Evolutionary conservation across 2,888 invertebrate species (phyloP).

Genomic region (Dynastes tityus): DNA sequence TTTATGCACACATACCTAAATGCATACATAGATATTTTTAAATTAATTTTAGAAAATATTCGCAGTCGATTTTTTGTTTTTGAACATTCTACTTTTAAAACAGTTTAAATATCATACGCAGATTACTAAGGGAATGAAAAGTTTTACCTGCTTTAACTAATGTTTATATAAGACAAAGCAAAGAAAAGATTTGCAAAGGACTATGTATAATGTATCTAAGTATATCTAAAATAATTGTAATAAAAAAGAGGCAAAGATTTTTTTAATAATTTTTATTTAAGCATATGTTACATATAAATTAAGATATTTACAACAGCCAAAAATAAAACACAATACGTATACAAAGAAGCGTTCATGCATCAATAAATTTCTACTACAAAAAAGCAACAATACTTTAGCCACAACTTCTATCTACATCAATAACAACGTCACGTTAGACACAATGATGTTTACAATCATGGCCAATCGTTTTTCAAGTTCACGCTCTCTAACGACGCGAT

Average conservation of each 20-base stretch:
- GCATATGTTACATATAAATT: conserved; percentile 31
- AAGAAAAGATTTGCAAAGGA: neutral
- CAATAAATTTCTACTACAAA: conserved; percentile 14
- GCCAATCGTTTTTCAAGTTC: conserved; percentile 46
- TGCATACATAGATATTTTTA: too few species aligned
- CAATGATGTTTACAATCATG: conserved; percentile 45
- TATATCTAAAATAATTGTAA: conserved; percentile 4
- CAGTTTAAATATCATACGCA: too few species aligned
- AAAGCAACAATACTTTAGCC: conserved; percentile 30
- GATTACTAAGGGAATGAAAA: too few species aligned
- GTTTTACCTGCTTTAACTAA: too few species aligned
- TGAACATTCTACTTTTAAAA: too few species aligned
- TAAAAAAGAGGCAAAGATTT: conserved; percentile 7
- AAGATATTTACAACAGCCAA: conserved; percentile 28
- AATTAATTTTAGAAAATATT: too few species aligned
- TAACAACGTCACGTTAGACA: conserved; percentile 36
- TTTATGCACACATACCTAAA: too few species aligned
- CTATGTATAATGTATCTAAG: neutral
- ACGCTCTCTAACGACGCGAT: conserved; percentile 26
- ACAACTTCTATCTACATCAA: conserved; percentile 40
- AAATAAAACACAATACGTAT: conserved; percentile 12
- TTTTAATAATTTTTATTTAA: conserved; percentile 36
- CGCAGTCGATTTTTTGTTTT: too few species aligned
- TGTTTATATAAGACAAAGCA: neutral
- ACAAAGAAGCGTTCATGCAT: conserved; percentile 32